Evolutionary conservation across 1,140 invertebrate genomes (phyloP), one percentile per base, ranked within the genome.

Genomic region (Drosophila paulistorum): DNA sequence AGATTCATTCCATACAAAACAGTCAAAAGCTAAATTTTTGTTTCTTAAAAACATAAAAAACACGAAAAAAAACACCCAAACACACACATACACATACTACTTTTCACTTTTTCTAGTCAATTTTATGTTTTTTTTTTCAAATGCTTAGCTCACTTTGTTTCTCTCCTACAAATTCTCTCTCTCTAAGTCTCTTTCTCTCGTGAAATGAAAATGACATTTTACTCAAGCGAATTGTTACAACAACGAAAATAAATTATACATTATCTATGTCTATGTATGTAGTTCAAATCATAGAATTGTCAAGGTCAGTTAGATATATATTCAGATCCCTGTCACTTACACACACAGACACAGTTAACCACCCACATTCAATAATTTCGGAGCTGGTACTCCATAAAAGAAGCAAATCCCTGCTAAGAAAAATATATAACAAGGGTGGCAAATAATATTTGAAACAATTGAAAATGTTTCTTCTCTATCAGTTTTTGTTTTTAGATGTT

Each of bases 161-260:
- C 4, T 4, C 2, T 48, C 7, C 10, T 7, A 11, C 0, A 3
- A 23, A 64, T 76, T 35, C 51, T 61, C 51, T 33, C 63, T 37
- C 6, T 55, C 39, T 61, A 51, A 69, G 42, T 61, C 48, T 13
- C 48, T 39, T 51, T 17, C 10, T 41, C 51, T 51, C 60, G 59
- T 73, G 4, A 71, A 59, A 58, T 57, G 63, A 54, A 17, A 68
- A 66, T 58, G 42, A 45, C 59, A 76, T 58, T 77, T 64, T 68
- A 87, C 79, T 75, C 78, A 79, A 87, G 75, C 71, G 83, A 86
- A 86, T 86, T 87, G 83, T 87, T 77, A 79, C 76, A 83, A 79
- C 76, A 79, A 86, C 83, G 83, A 83, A 81, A 60, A 77, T 55
- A 77, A 57, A 48, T 30, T 41, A 45, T 51, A 68, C 39, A 59